A percentile compares a stretch with the other conserved stretches of the same genome.
Conservation (phyloP, 2,113 vertebrate genomes). For the Bubo bubo region DNA sequence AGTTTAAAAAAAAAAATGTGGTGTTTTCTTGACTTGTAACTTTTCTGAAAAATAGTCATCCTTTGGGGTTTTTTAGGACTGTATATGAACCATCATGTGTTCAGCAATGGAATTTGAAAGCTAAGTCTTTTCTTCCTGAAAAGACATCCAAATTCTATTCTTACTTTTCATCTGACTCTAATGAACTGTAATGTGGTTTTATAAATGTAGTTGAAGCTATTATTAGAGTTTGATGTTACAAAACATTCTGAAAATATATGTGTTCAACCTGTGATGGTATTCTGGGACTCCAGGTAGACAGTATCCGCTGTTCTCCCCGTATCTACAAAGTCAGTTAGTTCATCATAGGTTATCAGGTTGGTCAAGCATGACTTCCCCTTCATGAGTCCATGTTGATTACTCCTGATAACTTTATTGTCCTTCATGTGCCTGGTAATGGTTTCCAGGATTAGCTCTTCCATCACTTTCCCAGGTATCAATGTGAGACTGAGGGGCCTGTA, state of each 20-base stretch:
- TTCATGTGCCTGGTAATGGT: rapidly evolving
- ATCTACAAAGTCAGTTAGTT: neutral
- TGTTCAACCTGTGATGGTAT: neutral
- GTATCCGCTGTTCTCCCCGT: neutral
- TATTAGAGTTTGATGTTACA: neutral
- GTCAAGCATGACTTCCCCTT: neutral
- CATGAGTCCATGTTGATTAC: neutral
- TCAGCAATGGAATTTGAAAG: neutral
- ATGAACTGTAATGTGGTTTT: neutral
- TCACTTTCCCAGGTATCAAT: neutral
- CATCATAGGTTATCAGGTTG: neutral
- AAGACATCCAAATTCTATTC: neutral
- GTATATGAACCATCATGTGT: neutral
- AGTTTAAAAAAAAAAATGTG: neutral
- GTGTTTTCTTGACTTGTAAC: neutral
- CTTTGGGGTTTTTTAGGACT: rapidly evolving
- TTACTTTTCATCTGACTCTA: neutral
- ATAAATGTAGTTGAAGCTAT: neutral
- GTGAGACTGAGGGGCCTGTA: neutral
- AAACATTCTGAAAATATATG: neutral
- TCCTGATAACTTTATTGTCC: neutral
- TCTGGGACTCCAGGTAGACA: neutral
- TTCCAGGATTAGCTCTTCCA: neutral
- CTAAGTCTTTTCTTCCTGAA: neutral
- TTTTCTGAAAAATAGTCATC: neutral